A percentile compares a stretch with the other conserved stretches of the same genome.
These are phyloP conservation scores for Dromius quadrimaculatus DNA, from an alignment of 2,888 invertebrate species.

Conservation along the genomic window DNA sequence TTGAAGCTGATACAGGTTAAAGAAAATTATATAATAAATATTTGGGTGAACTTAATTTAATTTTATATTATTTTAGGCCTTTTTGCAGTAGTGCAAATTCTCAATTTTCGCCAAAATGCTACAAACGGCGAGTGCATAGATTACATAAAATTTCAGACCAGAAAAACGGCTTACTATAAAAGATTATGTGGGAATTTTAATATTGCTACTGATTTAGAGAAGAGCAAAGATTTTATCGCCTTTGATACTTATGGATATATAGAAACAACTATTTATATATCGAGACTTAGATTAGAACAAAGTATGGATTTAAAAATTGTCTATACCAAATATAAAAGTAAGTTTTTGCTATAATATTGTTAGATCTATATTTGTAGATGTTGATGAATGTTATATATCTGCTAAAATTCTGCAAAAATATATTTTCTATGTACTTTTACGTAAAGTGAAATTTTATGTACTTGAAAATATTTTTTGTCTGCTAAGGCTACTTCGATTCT, in stretches of 20 bases:
- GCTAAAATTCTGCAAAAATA: no score
- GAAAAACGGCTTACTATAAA: conserved; percentile 59
- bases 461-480: conserved; percentile 39
- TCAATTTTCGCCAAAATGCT: conserved; percentile 65
- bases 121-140: conserved; percentile 66
- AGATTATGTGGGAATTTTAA: conserved; percentile 64
- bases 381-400: no score
- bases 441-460: no score
- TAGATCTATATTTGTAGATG: no score
- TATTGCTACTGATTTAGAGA: conserved; percentile 53
- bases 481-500: no score
- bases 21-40: conserved; percentile 49
- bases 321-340: conserved; percentile 68
- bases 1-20: conserved; percentile 56
- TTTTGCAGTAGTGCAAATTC: conserved; percentile 68
- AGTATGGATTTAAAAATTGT: conserved; percentile 65
- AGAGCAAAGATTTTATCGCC: conserved; percentile 51
- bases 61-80: conserved; percentile 61
- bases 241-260: conserved; percentile 61
- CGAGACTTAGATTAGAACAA: conserved; percentile 59
- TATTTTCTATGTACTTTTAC: no score
- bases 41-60: background rate
- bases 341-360: no score
- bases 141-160: conserved; percentile 65
- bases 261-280: conserved; percentile 66